phyloP scores from a whole-genome alignment of 2,113 vertebrate genomes.

The Hippocampus mohnikei region DNA sequence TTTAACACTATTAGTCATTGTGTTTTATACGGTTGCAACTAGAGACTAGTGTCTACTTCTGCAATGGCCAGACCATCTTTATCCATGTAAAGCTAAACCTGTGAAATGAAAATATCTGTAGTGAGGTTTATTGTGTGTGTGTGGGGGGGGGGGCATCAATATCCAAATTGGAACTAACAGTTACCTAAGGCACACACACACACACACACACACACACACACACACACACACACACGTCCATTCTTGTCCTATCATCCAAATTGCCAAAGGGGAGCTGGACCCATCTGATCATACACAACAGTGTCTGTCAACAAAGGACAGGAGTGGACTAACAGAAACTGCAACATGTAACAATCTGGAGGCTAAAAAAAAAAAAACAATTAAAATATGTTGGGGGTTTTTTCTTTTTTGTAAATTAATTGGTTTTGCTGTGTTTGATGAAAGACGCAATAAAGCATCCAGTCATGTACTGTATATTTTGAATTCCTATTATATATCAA shows the following conservation, averaged over 20 bases:
- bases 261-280: conserved; percentile 3
- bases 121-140: neutral
- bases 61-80: neutral
- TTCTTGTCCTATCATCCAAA: neutral
- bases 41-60: neutral
- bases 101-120: neutral
- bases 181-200: neutral
- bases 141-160: neutral
- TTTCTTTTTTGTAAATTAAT: neutral
- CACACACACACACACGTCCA: neutral
- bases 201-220: too few species aligned
- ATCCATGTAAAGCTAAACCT: neutral
- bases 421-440: conserved; percentile 21
- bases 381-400: neutral
- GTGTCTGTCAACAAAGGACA: conserved; percentile 2
- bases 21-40: neutral
- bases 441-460: conserved; percentile 17
- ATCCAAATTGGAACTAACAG: neutral
- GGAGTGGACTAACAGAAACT: neutral
- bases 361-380: neutral
- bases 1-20: neutral
- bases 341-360: neutral
- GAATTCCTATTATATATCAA: conserved; percentile 38
- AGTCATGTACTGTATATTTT: conserved; percentile 27
- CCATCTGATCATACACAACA: conserved; percentile 5